These are phyloP conservation scores for Felis chaus DNA, from an alignment of 2,113 vertebrate genomes.

Conservation along the genomic window DNA sequence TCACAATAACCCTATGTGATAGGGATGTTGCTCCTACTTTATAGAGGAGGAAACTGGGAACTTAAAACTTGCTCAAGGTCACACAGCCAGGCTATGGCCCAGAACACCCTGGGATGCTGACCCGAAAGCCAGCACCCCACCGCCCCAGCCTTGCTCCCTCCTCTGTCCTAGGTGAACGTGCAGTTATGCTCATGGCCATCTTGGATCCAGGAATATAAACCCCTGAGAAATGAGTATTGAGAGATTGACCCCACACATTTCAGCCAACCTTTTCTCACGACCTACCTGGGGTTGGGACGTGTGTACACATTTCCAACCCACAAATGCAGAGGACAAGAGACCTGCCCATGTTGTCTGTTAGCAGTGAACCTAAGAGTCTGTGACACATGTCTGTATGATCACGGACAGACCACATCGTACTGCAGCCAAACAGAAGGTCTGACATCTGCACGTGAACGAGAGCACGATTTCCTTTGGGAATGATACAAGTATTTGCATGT, in stretches of 20 bases:
- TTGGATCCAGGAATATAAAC: not conserved
- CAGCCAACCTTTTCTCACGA: not conserved
- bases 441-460: not conserved
- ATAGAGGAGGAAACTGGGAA: not conserved
- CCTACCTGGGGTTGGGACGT: not conserved
- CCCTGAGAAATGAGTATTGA: not conserved
- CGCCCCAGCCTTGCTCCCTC: rapidly evolving
- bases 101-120: rapidly evolving
- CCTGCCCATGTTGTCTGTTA: rapidly evolving
- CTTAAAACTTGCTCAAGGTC: not conserved
- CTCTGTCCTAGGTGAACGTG: rapidly evolving
- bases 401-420: rapidly evolving
- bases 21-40: too few species aligned
- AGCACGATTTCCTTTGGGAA: rapidly evolving
- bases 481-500: rapidly evolving
- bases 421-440: rapidly evolving
- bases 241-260: rapidly evolving
- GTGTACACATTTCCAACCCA: rapidly evolving
- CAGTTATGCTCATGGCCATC: not conserved
- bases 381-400: rapidly evolving
- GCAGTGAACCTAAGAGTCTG: too few species aligned
- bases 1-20: rapidly evolving
- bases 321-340: too few species aligned
- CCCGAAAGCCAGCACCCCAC: rapidly evolving
- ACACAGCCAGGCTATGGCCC: too few species aligned